Evolutionary conservation across 2,113 vertebrate species (phyloP), one percentile per base, ranked within the genome.

Genomic region (Microtus richardsoni): DNA sequence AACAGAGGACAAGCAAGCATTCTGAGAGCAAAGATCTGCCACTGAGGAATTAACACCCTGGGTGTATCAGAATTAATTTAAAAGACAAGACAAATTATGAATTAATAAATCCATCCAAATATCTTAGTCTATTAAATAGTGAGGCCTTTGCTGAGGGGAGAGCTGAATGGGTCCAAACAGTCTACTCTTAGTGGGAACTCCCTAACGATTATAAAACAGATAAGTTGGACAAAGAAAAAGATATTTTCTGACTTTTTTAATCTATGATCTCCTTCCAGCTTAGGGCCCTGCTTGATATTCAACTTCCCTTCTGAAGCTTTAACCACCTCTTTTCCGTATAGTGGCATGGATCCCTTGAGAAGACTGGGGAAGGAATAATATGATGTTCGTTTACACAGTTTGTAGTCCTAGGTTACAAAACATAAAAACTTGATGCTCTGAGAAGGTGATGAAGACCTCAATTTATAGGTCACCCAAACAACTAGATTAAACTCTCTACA

Each of bases 361-460:
- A 11, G 17, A 90, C 73, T 10, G 30, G 85, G 30, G 19, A 77
- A 75, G 9, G 13, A 70, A 21, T 90, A 39, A 44, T 93, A 44
- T 93, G 49, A n/a, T 60, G 10, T 68, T 58, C 62, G 3, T 44
- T 92, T 13, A 33, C 22, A 5, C 80, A 73, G 10, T 91, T 83
- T 96, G 60, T 87, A 66, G 41, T 91, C 44, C 44, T 49, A 90
- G 64, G 52, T 78, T 89, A 68, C 2, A 58, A 94, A 39, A n/a
- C n/a, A 54, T 54, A 39, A 70, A 70, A 3, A 91, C 17, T 10
- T 33, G 17, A 71, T n/a, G 74, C 44, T 9, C 1, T 70, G 70
- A 73, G 39, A 39, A 89, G 30, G 22, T 49, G 54, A 60, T 77
- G 9, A 84, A 88, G 11, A 21, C 6, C 6, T 58, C 58, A 58